Evolutionary conservation across 2,888 invertebrate genomes (phyloP), one percentile per base, ranked within the genome.

Genomic region (Aphrophora alni): DNA sequence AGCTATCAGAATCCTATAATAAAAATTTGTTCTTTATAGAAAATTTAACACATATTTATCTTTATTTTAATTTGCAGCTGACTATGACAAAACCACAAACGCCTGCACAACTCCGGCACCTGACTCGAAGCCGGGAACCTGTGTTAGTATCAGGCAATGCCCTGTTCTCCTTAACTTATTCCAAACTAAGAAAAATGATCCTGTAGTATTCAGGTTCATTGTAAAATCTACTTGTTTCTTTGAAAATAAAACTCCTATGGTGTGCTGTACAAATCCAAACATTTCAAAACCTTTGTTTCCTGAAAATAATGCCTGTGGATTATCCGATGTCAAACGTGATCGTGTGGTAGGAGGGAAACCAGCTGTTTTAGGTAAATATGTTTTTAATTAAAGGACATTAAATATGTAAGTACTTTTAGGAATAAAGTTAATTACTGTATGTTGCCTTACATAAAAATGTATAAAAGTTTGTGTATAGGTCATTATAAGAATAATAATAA

Each of bases 191-290:
- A 87, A 89, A 24, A 78, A 81, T 17, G 75, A 84, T 24, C 89
- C 90, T 0, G 88, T 88, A 0, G 89, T 90, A 0, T 89, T 90
- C 0, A 86, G 88, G 17, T 91, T 91, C 83, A 87, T 96, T 76
- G 89, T 92, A 78, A 89, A 89, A 74, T 93, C 94, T 0, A 90
- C 93, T 21, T 97, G 96, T 85, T 94, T 93, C 0, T 94, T 91
- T 84, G 91, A 92, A 17, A 92, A 92, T 0, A 87, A 85, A 7
- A 38, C 28, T 24, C 71, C 38, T 0, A 8, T 69, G 88, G 95
- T 96, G 70, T 92, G 92, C 86, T 93, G 93, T n/a, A n/a, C n/a
- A n/a, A n/a, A n/a, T n/a, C n/a, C n/a, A n/a, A n/a, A n/a, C n/a
- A n/a, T n/a, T n/a, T n/a, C n/a, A n/a, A n/a, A n/a, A 90, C 90